phyloP scores from a whole-genome alignment of 64 coral and sea anemone species.

The Hydrozoanthus tunicans region DNA sequence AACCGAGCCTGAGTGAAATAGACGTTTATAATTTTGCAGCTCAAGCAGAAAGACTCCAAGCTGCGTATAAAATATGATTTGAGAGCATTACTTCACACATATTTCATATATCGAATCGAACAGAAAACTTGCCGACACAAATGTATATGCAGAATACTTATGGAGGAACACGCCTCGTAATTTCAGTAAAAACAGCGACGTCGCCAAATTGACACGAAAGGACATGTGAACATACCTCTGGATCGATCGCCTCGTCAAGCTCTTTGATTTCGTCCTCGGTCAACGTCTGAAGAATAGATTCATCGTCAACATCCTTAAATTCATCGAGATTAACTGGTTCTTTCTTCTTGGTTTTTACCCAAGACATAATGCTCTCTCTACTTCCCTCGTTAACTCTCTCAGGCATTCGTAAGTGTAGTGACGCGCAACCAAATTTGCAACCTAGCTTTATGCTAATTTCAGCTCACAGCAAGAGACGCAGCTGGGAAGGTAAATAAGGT shows the following conservation, averaged over 20 bases:
- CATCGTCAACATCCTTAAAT: slow-evolving; percentile 84
- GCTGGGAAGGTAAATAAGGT: slow-evolving; percentile 1
- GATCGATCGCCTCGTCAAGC: slow-evolving; percentile 82
- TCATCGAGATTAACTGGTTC: slow-evolving; percentile 62
- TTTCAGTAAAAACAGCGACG: slow-evolving; percentile 14
- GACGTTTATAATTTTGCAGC: not conserved
- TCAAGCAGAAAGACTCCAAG: not conserved
- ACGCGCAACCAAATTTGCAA: slow-evolving; percentile 44
- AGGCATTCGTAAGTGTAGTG: slow-evolving; percentile 33
- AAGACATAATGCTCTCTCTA: slow-evolving; percentile 26
- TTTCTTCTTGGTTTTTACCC: slow-evolving; percentile 71
- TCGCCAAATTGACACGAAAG: not conserved
- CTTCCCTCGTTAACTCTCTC: slow-evolving; percentile 15
- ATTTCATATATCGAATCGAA: not conserved
- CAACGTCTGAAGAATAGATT: slow-evolving; percentile 71
- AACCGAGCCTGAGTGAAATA: not conserved
- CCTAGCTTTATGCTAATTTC: slow-evolving; percentile 54
- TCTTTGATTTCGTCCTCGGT: slow-evolving; percentile 86
- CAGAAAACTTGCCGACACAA: slow-evolving; percentile 6
- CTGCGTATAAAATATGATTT: not conserved
- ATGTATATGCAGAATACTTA: slow-evolving; percentile 34
- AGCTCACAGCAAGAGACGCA: slow-evolving; percentile 7
- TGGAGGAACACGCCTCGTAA: slow-evolving; percentile 22
- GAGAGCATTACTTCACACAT: not conserved
- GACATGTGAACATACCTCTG: slow-evolving; percentile 66